These are phyloP conservation scores for Anthopleura sola DNA, from an alignment of 64 coral and sea anemone species.

Conservation along the genomic window DNA sequence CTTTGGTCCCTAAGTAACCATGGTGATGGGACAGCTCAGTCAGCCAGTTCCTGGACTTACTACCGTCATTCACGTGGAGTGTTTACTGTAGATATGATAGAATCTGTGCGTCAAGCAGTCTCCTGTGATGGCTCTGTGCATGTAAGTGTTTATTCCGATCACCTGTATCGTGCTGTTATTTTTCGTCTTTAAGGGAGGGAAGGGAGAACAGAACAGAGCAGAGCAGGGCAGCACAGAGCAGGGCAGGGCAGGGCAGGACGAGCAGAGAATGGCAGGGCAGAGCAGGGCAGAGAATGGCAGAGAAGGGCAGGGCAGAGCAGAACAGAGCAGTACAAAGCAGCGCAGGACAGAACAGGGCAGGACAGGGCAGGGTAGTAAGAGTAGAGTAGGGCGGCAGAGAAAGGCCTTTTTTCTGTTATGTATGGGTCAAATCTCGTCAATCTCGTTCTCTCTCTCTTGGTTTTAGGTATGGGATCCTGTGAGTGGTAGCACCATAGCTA, in stretches of 20 bases:
- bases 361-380: too few species aligned
- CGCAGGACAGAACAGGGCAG: too few species aligned
- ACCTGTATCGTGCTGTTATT: too few species aligned
- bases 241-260: too few species aligned
- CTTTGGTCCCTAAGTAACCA: constrained; percentile 98
- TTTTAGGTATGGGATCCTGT: constrained; percentile 88
- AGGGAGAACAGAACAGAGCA: neutral
- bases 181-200: too few species aligned
- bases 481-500: constrained; percentile 42
- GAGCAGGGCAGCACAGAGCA: too few species aligned
- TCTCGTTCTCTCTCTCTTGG: neutral
- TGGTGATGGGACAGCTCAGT: constrained; percentile 95
- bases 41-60: constrained; percentile 95
- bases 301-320: too few species aligned
- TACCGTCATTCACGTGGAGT: constrained; percentile 73
- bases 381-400: too few species aligned
- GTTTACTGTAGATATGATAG: constrained; percentile 88
- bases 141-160: constrained; percentile 29
- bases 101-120: constrained; percentile 69
- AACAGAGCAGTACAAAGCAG: too few species aligned
- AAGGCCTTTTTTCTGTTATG: too few species aligned
- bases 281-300: too few species aligned
- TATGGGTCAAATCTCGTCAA: neutral
- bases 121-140: constrained; percentile 94
- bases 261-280: too few species aligned